A percentile compares a stretch with the other conserved stretches of the same genome.
phyloP scores from a whole-genome alignment of 35 echinoderm and acorn worm genomes.

The Patiria miniata region DNA sequence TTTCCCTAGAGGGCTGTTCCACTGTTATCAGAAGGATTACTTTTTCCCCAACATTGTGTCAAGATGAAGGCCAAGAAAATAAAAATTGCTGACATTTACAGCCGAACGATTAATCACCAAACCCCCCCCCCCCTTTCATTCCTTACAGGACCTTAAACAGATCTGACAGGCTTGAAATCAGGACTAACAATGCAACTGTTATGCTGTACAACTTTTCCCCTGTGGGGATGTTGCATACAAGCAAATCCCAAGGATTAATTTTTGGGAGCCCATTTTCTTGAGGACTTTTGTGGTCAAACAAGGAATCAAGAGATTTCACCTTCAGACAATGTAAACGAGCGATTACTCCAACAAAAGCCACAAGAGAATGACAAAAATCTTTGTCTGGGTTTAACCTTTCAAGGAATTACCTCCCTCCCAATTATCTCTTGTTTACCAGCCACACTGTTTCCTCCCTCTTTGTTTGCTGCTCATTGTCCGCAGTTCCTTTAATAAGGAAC shows the following conservation, averaged over 20 bases:
- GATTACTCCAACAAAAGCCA: neutral
- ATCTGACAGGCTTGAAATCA: conserved; percentile 1
- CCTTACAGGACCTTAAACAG: neutral
- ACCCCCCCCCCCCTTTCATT: neutral
- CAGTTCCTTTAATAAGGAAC: neutral
- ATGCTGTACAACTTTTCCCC: neutral
- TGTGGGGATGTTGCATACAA: neutral
- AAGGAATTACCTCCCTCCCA: neutral
- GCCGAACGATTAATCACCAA: no score
- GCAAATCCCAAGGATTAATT: neutral
- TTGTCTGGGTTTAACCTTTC: neutral
- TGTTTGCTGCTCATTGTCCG: neutral
- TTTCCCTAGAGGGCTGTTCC: neutral
- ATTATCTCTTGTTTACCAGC: conserved; percentile 13
- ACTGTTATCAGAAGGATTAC: neutral
- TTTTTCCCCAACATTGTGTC: conserved; percentile 17
- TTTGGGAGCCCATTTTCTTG: neutral
- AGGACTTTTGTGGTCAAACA: neutral
- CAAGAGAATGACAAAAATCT: neutral
- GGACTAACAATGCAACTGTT: neutral
- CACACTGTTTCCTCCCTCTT: neutral
- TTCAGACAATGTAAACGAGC: conserved; percentile 1
- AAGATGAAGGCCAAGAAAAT: conserved; percentile 19
- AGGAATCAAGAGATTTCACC: neutral
- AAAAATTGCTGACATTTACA: no score